phyloP scores from a whole-genome alignment of 1,140 invertebrate species.

The Onthophagus taurus region DNA sequence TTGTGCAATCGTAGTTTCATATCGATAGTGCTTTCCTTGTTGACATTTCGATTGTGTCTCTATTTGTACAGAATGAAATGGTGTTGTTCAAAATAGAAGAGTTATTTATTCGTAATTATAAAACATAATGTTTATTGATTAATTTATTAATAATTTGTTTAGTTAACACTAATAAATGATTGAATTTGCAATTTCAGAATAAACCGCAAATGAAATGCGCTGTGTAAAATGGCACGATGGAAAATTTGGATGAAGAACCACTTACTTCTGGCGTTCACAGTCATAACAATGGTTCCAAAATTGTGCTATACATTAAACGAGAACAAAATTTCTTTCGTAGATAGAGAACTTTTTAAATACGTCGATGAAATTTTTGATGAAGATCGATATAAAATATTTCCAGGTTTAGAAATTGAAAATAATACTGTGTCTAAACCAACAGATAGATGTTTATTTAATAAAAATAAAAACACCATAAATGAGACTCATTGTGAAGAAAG shows the following conservation, averaged over 20 bases:
- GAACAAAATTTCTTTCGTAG: slow-evolving; percentile 18
- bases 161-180: slow-evolving; percentile 2
- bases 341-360: slow-evolving; percentile 35
- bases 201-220: slow-evolving; percentile 16
- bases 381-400: slow-evolving; percentile 40
- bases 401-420: slow-evolving; percentile 41
- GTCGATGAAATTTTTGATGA: slow-evolving; percentile 35
- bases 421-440: slow-evolving; percentile 2
- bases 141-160: too few species aligned
- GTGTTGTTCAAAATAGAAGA: too few species aligned
- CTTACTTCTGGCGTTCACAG: background rate
- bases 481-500: slow-evolving; percentile 17
- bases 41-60: too few species aligned
- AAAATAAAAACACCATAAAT: slow-evolving; percentile 3
- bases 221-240: slow-evolving; percentile 19
- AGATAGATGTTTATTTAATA: slow-evolving; percentile 2
- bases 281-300: too few species aligned
- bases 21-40: too few species aligned
- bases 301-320: background rate
- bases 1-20: too few species aligned
- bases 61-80: too few species aligned
- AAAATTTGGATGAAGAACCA: slow-evolving; percentile 6
- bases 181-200: slow-evolving; percentile 7
- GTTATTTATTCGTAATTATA: too few species aligned
- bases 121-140: too few species aligned